Evolutionary conservation across 2,113 vertebrate genomes (phyloP).

Genomic region (Spermophilus dauricus): DNA sequence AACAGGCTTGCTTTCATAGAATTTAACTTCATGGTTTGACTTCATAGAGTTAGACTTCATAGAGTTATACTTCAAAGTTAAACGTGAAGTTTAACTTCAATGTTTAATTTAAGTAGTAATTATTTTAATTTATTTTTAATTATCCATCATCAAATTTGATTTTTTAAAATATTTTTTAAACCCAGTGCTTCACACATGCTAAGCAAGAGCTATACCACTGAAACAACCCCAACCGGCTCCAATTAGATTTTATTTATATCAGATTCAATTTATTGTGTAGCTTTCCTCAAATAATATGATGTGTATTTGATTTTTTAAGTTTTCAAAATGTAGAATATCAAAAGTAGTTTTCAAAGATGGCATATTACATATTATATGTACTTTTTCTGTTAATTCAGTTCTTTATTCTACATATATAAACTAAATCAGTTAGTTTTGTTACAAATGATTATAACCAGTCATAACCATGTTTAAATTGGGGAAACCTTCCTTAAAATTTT

Average conservation of each 20-base stretch:
- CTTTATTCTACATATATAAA: background rate
- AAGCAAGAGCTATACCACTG: too few species aligned
- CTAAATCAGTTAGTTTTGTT: background rate
- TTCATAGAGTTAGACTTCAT: background rate
- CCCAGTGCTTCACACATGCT: too few species aligned
- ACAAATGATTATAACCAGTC: conserved; percentile 9
- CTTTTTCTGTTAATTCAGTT: background rate
- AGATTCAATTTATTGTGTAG: background rate
- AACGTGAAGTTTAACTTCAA: background rate
- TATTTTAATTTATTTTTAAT: background rate
- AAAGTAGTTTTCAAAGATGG: conserved; percentile 9
- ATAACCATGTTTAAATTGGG: background rate
- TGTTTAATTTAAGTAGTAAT: background rate
- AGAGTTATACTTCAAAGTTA: too few species aligned
- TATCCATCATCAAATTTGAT: background rate
- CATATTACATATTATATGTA: background rate
- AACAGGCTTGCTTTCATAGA: background rate
- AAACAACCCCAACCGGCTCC: background rate
- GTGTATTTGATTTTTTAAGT: background rate
- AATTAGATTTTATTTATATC: conserved; percentile 39
- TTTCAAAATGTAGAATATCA: background rate
- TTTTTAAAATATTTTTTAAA: background rate
- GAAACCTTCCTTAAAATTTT: background rate
- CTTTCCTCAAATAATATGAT: background rate
- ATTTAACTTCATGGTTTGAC: background rate